phyloP scores from a whole-genome alignment of 2,797 vertebrate species.

The Sebastes umbrosus region DNA sequence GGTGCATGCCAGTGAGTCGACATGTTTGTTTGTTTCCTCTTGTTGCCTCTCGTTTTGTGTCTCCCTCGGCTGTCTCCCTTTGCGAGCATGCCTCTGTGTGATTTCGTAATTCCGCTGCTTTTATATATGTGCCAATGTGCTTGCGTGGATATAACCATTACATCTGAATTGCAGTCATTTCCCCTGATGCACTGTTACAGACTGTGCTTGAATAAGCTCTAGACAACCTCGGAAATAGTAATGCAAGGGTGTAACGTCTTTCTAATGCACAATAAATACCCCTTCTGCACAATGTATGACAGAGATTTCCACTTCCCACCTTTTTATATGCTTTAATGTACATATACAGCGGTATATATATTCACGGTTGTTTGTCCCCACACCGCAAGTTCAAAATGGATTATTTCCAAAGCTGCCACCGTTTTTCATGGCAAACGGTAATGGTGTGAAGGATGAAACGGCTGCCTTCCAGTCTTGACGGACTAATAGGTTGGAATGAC shows the following conservation, averaged over 20 bases:
- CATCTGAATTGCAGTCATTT: neutral
- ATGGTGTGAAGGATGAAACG: constrained; percentile 12
- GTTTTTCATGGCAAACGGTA: constrained; percentile 9
- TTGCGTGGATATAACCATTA: neutral
- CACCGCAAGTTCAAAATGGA: neutral
- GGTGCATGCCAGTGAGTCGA: constrained; percentile 38
- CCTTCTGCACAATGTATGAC: neutral
- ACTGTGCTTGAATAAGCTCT: neutral
- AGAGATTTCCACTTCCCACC: neutral
- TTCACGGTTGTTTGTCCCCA: neutral
- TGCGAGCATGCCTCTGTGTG: neutral
- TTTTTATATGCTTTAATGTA: neutral
- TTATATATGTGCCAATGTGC: neutral
- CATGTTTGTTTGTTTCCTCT: constrained; percentile 34
- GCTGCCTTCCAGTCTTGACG: constrained; percentile 23
- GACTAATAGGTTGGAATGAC: constrained; percentile 47
- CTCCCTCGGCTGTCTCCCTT: neutral
- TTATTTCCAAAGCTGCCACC: constrained; percentile 13
- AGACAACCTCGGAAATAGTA: neutral
- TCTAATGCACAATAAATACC: neutral
- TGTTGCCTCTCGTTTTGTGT: constrained; percentile 2
- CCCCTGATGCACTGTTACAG: neutral
- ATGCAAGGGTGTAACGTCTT: neutral
- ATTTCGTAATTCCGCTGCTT: neutral
- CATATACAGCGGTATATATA: neutral